phyloP scores from a whole-genome alignment of 2,888 invertebrate genomes.

The Tuberolachnus salignus region DNA sequence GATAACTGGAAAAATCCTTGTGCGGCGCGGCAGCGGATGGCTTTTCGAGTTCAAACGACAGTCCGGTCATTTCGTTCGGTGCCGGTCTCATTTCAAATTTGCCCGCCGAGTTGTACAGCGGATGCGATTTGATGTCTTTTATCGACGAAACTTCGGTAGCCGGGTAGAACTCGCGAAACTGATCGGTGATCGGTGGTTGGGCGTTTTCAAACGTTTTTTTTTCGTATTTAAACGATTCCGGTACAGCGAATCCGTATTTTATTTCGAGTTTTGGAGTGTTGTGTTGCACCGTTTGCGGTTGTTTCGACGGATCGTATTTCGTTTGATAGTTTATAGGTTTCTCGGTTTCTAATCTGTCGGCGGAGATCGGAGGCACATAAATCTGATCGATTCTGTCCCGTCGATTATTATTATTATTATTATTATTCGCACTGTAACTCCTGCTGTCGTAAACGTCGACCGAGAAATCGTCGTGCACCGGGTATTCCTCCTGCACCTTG shows the following conservation, averaged over 20 bases:
- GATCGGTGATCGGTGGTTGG: not conserved
- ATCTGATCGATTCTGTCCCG: not conserved
- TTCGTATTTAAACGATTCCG: not conserved
- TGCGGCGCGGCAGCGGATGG: not conserved
- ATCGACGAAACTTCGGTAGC: slow-evolving; percentile 1
- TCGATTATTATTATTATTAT: not conserved
- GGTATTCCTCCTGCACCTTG: slow-evolving; percentile 26
- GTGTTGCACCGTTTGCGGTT: not conserved
- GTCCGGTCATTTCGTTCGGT: too few relatives aligned
- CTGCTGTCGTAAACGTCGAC: not conserved
- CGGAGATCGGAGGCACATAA: not conserved
- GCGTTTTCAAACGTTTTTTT: too few relatives aligned
- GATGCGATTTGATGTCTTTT: not conserved
- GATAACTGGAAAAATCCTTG: not conserved
- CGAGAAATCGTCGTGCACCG: not conserved
- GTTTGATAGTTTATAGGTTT: not conserved
- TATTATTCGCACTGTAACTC: not conserved
- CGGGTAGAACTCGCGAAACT: slow-evolving; percentile 20
- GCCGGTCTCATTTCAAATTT: not conserved
- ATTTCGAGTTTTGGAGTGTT: not conserved
- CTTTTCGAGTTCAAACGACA: not conserved
- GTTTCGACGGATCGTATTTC: not conserved
- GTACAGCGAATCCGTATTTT: not conserved
- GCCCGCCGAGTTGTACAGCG: not conserved
- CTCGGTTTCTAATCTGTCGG: not conserved